Evolutionary conservation across 2,113 vertebrate species (phyloP).

Genomic region (Ptychochromis oligacanthus): DNA sequence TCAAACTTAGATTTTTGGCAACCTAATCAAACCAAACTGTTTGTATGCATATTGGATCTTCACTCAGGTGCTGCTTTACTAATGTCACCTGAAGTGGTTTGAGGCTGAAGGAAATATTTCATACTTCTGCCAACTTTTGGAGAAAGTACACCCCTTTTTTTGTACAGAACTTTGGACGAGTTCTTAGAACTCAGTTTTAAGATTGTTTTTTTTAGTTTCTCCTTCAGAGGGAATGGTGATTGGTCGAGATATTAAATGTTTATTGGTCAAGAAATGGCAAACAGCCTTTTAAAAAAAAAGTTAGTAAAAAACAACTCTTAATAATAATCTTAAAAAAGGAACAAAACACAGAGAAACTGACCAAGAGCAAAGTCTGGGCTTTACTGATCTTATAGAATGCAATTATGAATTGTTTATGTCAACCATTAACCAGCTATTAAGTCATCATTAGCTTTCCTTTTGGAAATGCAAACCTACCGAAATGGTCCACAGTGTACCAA

Average conservation of each 20-base stretch:
- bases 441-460: not conserved
- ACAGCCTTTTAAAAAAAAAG: not conserved
- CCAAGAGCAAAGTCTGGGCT: not conserved
- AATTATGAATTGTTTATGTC: not conserved
- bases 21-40: not conserved
- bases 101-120: not conserved
- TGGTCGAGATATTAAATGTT: not conserved
- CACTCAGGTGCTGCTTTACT: not conserved
- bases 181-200: not conserved
- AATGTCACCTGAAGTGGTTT: slow-evolving; percentile 1
- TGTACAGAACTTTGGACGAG: not conserved
- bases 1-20: not conserved
- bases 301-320: not conserved
- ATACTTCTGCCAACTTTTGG: not conserved
- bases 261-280: not conserved
- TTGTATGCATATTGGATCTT: not conserved
- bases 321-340: not conserved
- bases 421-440: not conserved
- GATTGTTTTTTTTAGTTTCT: not conserved
- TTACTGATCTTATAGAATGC: not conserved
- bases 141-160: not conserved
- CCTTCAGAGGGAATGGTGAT: not conserved
- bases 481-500: not conserved
- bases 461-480: not conserved
- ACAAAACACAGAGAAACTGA: not conserved